Base-by-base conservation (phyloP, 2,888 invertebrate species). In the Caradrina clavipalpis region DNA sequence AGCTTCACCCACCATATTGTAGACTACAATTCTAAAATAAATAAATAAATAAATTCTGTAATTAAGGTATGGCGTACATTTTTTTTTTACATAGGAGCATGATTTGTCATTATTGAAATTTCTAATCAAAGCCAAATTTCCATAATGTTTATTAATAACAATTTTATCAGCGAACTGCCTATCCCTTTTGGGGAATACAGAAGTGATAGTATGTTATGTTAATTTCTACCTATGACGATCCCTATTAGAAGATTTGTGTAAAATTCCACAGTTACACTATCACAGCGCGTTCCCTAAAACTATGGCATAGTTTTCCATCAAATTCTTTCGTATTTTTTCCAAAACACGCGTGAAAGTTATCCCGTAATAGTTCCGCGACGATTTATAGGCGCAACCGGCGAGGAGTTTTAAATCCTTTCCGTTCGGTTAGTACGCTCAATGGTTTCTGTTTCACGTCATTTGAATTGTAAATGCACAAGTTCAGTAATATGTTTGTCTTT, bases 361-460 rank as follows among this genome's bases (percentile, higher is more conserved):
- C 67, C 73, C 57, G 71, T 69, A 67, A 73, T 81, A 74, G 72
- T 67, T 72, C 71, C 68, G 60, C 72, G 81, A 78, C 72, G 88
- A 91, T 92, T 91, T 92, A 91, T 90, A 84, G 89, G 77, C 84
- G 86, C 81, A 82, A 84, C 87, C 86, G 76, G 83, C 77, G 78
- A 85, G 80, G 89, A 88, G 87, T 87, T 89, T 84, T 82, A 85
- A 87, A 88, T 89, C 89, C 86, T 86, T 90, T 68, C 72, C 71
- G 59, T 76, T 86, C 61, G 77, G 71, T 71, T 80, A 76, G 73
- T 75, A 72, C 75, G 69, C 70, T 76, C 83, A 79, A 81, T 83
- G 84, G 84, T 86, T 87, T 88, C 88, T 89, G 84, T 85, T 83
- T 85, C 75, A 69, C 74, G 77, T 81, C 76, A 87, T 88, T 88